Base-by-base conservation (phyloP, 2,113 vertebrate species). In the Pseudorectes ferrugineus region DNA sequence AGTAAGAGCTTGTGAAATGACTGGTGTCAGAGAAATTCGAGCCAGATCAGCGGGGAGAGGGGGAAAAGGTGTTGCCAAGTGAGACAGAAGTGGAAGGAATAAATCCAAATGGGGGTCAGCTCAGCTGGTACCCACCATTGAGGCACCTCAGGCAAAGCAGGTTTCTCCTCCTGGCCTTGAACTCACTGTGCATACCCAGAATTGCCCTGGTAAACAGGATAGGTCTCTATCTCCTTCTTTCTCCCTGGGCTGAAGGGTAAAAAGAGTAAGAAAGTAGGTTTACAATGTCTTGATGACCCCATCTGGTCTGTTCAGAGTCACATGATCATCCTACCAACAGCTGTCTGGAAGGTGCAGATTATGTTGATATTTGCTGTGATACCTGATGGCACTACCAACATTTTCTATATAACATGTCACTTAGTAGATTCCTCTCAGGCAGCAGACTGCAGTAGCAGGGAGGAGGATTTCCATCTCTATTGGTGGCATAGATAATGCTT, bases 351-450 rank as follows among this genome's bases (percentile, higher is more conserved):
- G 43, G 7, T 79, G 29, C 43, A 75, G 48, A 35, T 42, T 13
- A 14, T 26, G 15, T 29, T 19, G 35, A 5, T 45, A 14, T 71
- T 76, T 79, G 61, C 52, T 59, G 26, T 59, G 33, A 33, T n/a
- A 42, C 11, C 13, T 75, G 29, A 42, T 26, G 43, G 40, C 12
- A 57, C 12, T 65, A 52, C 11, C 35, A 83, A 12, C 5, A 9
- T 49, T 63, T 81, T 62, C 36, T n/a, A 0, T 26, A n/a, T 0
- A 1, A 28, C 2, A 1, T 4, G 35, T 21, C 26, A 29, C 15
- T 28, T 35, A 5, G 9, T 7, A 55, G 17, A 22, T 11, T 85
- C 52, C 36, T 76, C 40, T 58, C 13, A 29, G 28, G 38, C 29
- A 84, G 35, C n/a, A 70, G 54, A 57, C 24, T 65, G 36, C 4